Evolutionary conservation across 2,888 invertebrate species (phyloP), one percentile per base, ranked within the genome.

Genomic region (Hirtodrosophila trivittata): DNA sequence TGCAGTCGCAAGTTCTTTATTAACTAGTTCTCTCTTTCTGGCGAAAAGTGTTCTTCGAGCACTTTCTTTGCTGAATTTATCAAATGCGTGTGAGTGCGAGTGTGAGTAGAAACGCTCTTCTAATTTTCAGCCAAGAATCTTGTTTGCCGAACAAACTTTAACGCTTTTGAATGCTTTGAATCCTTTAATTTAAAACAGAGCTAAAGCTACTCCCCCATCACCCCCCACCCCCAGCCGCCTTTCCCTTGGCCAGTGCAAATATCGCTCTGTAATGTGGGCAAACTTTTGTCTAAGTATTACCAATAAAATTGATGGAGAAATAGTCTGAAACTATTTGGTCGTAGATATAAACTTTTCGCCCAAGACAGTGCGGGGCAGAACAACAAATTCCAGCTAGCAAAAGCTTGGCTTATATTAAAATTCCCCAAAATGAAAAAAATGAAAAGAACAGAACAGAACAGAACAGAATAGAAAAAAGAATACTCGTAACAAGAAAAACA

Each of bases 281-380:
- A 82, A 82, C 84, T 86, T 82, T 82, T 75, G 75, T 69, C 86
- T 77, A 84, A 82, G 82, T 86, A 82, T 80, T 82, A 82, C 82
- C 82, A 82, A 86, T 82, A 86, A 86, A 82, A 82, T 82, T 86
- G 86, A 86, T 86, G 84, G 73, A 75, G 82, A 80, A 82, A 82
- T 82, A 82, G 81, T 86, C 86, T 33, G 49, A 75, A 86, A 82
- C 82, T 82, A 82, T 82, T 82, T 77, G 77, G 86, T 85, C 86
- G 78, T 75, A 83, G 86, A 86, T 82, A 86, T 75, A 77, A 82
- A 68, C 68, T 86, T 75, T 77, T 57, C 30, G 42, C 47, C 51
- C 50, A 13, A 52, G 41, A 33, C 41, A 54, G 35, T 39, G 39
- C 16, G 7, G 32, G 38, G 14, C 37, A 16, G 33, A 49, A 65